Conservation (phyloP, 2,797 vertebrate species). For the Coccyzus lansbergi region DNA sequence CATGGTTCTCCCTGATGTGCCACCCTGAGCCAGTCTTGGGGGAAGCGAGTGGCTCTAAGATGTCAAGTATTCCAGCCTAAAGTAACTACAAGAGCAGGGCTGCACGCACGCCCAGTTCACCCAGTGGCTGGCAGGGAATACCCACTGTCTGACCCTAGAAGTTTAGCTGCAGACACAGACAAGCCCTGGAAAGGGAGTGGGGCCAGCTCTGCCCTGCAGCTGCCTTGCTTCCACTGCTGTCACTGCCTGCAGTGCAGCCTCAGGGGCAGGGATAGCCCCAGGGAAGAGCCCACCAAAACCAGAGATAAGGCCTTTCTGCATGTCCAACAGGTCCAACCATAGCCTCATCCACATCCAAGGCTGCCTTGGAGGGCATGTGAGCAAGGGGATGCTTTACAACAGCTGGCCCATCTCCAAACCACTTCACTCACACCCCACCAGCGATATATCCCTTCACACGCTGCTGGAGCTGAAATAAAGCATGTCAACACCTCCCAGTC, state of each 20-base stretch:
- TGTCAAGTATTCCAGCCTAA: not conserved
- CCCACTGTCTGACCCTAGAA: accelerated
- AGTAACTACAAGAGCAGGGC: accelerated
- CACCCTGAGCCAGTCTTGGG: accelerated
- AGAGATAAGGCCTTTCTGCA: not conserved
- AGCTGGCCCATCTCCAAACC: not conserved
- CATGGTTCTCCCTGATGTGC: accelerated
- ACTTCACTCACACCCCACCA: not conserved
- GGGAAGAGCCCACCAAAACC: not conserved
- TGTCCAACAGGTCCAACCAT: not conserved
- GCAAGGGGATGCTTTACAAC: not conserved
- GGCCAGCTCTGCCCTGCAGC: not conserved
- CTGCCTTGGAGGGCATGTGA: accelerated
- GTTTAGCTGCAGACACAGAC: not conserved
- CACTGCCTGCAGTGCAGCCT: not conserved
- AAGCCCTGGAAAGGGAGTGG: accelerated
- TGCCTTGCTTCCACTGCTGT: not conserved
- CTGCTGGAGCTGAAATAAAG: not conserved
- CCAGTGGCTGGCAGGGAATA: not conserved
- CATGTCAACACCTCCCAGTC: accelerated
- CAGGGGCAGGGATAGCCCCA: accelerated
- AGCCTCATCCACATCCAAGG: not conserved
- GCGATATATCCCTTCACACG: accelerated
- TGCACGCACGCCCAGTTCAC: not conserved
- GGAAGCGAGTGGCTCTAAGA: not conserved